Evolutionary conservation across 30 jellyfish, hydroid and myxozoan genomes (phyloP), one percentile per base, ranked within the genome.

Genomic region (Cassiopea andromeda): DNA sequence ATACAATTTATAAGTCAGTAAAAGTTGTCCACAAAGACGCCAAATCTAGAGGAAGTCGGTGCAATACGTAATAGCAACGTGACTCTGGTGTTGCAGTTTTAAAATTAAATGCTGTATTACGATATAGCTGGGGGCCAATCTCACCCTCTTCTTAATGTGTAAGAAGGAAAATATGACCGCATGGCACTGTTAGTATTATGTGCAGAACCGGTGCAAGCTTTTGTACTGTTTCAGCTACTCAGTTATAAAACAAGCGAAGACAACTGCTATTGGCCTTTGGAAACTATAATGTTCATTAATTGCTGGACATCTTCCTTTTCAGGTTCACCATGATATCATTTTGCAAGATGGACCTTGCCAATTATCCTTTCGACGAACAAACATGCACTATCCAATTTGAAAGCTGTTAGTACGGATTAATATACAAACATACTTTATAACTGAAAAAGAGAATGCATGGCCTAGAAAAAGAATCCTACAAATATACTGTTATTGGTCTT

Each of bases 281-380:
- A 27, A 27, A 27, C 38, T 27, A 27, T 27, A 27, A 27, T 27
- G 38, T 27, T 27, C 38, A 27, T 27, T 27, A 27, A 27, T 27
- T 27, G 38, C 0, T 0, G 38, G 38, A 27, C 38, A 27, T 27
- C 38, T 27, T 50, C 19, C 15, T 14, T 69, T 43, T 18, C 48
- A 75, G 87, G 89, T 54, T 91, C 54, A 81, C 84, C 0, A 16
- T 73, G 60, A 89, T 57, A 44, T 69, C 90, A 44, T 90, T 81
- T 19, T 90, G 97, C 86, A 82, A 81, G 43, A 90, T 90, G 97
- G 8, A 82, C 9, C 85, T 90, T 15, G 48, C 73, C 44, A 46
- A 77, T 8, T 90, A 90, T 69, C 97, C 97, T 13, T 79, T 90
- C 67, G 97, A 90, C 68, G 59, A 46, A 38, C 97, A 90, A 58